Evolutionary conservation across 2,113 vertebrate species (phyloP).

Genomic region (Prunella fulvescens): DNA sequence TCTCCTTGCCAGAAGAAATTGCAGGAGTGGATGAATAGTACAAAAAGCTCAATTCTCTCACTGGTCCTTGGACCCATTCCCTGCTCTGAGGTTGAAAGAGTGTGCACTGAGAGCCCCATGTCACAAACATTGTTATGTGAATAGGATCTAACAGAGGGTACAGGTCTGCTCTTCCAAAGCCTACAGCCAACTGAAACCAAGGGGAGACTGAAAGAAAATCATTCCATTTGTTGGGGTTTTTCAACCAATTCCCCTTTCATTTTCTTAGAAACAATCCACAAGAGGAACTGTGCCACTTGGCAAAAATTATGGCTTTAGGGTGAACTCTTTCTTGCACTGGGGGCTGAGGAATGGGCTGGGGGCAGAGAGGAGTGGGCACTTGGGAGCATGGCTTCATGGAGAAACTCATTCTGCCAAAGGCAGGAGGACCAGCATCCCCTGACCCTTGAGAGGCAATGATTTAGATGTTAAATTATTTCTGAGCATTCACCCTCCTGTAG

Average conservation of each 20-base stretch:
- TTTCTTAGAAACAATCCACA: conserved; percentile 12
- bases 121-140: not conserved
- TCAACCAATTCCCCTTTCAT: conserved; percentile 3
- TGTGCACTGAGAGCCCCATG: no score
- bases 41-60: not conserved
- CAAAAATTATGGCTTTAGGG: not conserved
- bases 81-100: not conserved
- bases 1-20: not conserved
- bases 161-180: not conserved
- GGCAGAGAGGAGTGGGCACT: not conserved
- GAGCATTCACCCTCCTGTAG: not conserved
- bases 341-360: not conserved
- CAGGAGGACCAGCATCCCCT: not conserved
- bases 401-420: not conserved
- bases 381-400: not conserved
- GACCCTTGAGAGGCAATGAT: not conserved
- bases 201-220: not conserved
- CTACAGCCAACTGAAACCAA: not conserved
- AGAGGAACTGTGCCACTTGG: not conserved
- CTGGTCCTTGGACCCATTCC: not conserved
- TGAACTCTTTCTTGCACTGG: not conserved
- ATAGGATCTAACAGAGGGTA: not conserved
- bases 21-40: not conserved
- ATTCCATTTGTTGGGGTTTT: not conserved
- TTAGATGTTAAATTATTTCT: not conserved